Evolutionary conservation across 2,797 vertebrate genomes (phyloP), one percentile per base, ranked within the genome.

Genomic region (Propithecus perrieri): DNA sequence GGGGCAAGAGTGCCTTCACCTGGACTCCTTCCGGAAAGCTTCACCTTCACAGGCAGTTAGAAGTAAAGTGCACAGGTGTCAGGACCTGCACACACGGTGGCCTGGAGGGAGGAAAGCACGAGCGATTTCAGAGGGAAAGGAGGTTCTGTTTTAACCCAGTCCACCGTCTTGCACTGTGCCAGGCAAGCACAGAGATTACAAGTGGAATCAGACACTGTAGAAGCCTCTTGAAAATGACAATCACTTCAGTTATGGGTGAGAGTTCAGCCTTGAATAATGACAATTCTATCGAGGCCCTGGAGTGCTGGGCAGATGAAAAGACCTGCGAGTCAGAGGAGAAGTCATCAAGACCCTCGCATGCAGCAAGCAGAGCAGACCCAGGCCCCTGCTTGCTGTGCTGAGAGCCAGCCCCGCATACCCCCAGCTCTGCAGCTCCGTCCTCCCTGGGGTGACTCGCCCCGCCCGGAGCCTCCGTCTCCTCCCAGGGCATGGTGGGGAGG

Each of bases 191-290:
- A 11, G 50, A 35, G 53, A 35, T 13, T 5, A 30, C 11, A 46
- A 33, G 35, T 48, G 22, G n/a, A 92, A 9, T 30, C 12, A 3
- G 72, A 26, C 2, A 0, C 18, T 7, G 0, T 33, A 14, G 67
- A 50, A 67, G 61, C 63, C 28, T 13, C 59, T 13, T 22, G 26
- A 80, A 33, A 55, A 22, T 11, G 9, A 30, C 4, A 1, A n/a
- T 59, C 48, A 13, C 53, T 53, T 67, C 57, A 75, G 48, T 72
- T 46, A 4, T 1, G 35, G 59, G 35, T 35, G 43, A 85, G 35
- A 65, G 7, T 30, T 71, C 65, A 53, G 24, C 75, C 53, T 38
- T 18, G 38, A 38, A 3, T 50, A 20, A 83, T 30, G 72, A 28
- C 38, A 50, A 33, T 33, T 35, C 79, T 26, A 0, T 3, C 0